Base-by-base conservation (phyloP, 2,888 invertebrate genomes). In the Leistus spinibarbis region DNA sequence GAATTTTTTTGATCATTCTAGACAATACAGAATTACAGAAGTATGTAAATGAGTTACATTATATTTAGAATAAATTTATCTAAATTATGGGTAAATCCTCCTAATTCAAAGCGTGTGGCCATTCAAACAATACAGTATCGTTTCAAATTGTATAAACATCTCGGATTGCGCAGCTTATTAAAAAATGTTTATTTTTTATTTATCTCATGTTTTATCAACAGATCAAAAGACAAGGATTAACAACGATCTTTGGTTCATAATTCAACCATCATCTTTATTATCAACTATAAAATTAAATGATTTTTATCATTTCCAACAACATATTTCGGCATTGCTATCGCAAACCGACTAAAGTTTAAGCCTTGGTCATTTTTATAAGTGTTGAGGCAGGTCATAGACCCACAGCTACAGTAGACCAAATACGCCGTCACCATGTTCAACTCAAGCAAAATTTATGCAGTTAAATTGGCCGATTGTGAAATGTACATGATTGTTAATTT, bases 351-450 rank as follows among this genome's bases (percentile, higher is more conserved):
- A 67, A 67, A 73, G 73, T 73, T 73, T 67, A 73, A 72, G 67
- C 60, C 73, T 67, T 73, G 60, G 60, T 66, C 67, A 73, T 67
- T 73, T 73, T 73, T 66, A 67, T 40, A 73, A 67, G 73, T 67
- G 66, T 73, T 73, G 67, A 57, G 67, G 73, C 60, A 73, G 73
- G 73, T 73, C 73, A 67, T 73, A 73, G 73, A 73, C 66, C 72
- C 72, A 72, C 54, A 65, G 72, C 40, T 56, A 3, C 16, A n/a
- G 57, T 72, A n/a, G 56, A n/a, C 67, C 73, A 67, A 54, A 54
- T 19, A 2, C 22, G 54, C 57, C 62, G 10, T 27, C 72, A 40
- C 20, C 5, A 40, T 40, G 40, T 3, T 13, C 40, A 19, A 20
- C 16, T 10, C 54, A 17, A 22, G 22, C 62, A 23, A 20, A 66